phyloP scores from a whole-genome alignment of 2,888 invertebrate species.

The Crematogaster levior region DNA sequence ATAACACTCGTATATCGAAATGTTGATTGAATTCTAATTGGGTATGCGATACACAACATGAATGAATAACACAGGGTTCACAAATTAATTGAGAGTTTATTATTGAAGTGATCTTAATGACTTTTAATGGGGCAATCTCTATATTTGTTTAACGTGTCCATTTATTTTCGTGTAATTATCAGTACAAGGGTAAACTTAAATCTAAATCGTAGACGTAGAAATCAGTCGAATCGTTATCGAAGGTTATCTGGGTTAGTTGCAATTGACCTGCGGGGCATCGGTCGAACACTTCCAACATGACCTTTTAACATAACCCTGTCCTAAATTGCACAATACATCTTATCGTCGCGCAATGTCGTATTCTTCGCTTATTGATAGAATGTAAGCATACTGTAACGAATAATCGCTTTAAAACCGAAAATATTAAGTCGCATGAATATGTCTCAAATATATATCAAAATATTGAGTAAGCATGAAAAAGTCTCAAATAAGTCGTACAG shows the following conservation, averaged over 20 bases:
- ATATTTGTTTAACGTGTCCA: neutral
- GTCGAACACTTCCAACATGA: neutral
- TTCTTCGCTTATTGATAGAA: no score
- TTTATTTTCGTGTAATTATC: neutral
- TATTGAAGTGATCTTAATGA: neutral
- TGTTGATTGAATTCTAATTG: constrained; percentile 1
- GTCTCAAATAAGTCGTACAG: neutral
- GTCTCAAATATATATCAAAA: no score
- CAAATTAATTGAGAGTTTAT: neutral
- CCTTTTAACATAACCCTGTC: constrained; percentile 41
- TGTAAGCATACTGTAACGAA: neutral
- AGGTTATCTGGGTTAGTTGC: constrained; percentile 25
- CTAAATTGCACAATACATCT: constrained; percentile 30
- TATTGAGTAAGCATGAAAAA: neutral
- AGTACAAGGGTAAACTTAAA: neutral
- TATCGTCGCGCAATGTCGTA: neutral
- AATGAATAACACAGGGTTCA: neutral
- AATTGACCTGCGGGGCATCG: constrained; percentile 26
- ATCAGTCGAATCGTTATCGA: constrained; percentile 21
- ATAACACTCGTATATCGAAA: neutral
- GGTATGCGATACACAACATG: neutral
- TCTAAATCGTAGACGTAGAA: neutral
- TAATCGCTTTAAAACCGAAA: neutral
- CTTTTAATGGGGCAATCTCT: neutral
- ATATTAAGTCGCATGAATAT: no score